Conservation (phyloP, 2,888 invertebrate species). For the Yponomeuta sedellus region DNA sequence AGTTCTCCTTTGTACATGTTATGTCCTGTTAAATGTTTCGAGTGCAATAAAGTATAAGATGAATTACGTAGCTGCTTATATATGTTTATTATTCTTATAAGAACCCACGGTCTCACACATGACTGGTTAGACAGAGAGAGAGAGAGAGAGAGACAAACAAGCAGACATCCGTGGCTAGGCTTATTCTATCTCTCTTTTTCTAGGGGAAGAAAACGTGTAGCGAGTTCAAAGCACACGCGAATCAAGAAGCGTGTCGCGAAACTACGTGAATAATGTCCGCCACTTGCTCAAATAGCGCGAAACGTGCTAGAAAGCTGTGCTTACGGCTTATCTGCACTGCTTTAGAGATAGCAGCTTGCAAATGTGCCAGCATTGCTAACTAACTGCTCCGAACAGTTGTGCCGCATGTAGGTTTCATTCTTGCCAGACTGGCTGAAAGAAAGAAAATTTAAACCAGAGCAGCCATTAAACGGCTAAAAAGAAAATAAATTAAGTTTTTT, state of each 20-base stretch:
- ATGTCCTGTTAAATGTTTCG: too few relatives aligned
- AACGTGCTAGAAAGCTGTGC: conserved; percentile 13
- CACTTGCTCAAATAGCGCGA: conserved; percentile 11
- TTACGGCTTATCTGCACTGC: conserved; percentile 11
- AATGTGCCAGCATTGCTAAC: conserved; percentile 11
- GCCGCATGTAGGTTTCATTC: neutral
- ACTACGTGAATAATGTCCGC: conserved; percentile 12
- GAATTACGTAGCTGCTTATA: too few relatives aligned
- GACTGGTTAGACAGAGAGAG: too few relatives aligned
- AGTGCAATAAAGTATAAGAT: too few relatives aligned
- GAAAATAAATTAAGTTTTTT: too few relatives aligned
- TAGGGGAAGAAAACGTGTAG: neutral
- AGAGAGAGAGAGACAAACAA: too few relatives aligned
- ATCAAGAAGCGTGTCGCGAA: neutral
- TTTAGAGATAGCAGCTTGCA: conserved; percentile 6
- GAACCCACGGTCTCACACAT: too few relatives aligned
- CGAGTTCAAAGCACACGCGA: neutral
- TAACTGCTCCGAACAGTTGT: neutral
- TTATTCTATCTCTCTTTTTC: too few relatives aligned
- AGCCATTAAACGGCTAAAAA: too few relatives aligned
- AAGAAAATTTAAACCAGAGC: neutral
- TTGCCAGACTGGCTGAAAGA: neutral
- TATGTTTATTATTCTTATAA: too few relatives aligned
- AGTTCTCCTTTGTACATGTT: too few relatives aligned
- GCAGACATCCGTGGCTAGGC: too few relatives aligned